Base-by-base conservation (phyloP, 2,113 vertebrate genomes). In the Okapia johnstoni region DNA sequence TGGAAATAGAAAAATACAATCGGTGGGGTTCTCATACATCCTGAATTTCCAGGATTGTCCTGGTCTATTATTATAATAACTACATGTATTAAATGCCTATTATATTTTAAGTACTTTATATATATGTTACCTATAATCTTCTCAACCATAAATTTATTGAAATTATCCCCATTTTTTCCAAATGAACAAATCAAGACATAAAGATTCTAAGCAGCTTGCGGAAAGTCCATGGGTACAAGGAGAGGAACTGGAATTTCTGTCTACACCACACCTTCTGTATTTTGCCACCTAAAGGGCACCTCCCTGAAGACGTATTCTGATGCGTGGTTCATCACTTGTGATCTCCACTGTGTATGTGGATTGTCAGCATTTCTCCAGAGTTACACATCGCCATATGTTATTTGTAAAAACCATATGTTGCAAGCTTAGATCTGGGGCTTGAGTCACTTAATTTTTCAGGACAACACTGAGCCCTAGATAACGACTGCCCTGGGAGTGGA, bases 371-470 rank as follows among this genome's bases (percentile, higher is more conserved):
- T 76, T 87, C 79, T 25, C 50, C 36, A 52, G 33, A 76, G 50
- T 36, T 33, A 25, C 9, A 26, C 10, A 14, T 16, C 43, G 17
- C 61, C 40, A 50, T 28, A 61, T 61, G 57, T 17, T 52, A 73
- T 30, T 87, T 92, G 77, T 57, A 86, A 79, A 93, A 93, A n/a
- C 26, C 40, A 3, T 8, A 6, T 70, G 93, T 84, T 77, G 70
- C 86, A 96, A 92, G 85, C n/a, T 96, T 80, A 54, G 16, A 92
- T 76, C 93, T 91, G 57, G 66, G 21, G 11, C 76, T 94, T 88
- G 93, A 93, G 89, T 84, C 58, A 88, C n/a, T 60, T 83, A 15
- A 3, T 60, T 25, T 80, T 98, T 88, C 33, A 61, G 84, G 55
- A 60, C 57, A 81, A 15, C 10, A 30, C 52, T 52, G 85, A 88